Percentiles rank a stretch among this genome's conserved stretches.
These are phyloP conservation scores for Drosophila robusta DNA, from an alignment of 2,888 invertebrate species.

Conservation along the genomic window DNA sequence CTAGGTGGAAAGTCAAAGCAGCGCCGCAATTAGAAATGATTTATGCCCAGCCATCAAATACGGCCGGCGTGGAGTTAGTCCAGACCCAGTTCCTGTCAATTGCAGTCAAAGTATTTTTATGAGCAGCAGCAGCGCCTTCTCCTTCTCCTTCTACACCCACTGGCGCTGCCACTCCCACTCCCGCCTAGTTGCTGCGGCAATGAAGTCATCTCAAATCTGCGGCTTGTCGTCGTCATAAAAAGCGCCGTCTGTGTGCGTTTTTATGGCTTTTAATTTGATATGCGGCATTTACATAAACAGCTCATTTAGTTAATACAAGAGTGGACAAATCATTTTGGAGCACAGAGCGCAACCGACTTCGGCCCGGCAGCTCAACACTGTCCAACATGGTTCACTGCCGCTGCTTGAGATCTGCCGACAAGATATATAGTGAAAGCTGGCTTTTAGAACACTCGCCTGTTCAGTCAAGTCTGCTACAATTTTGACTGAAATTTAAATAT, in stretches of 20 bases:
- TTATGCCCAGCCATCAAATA: conserved; percentile 67
- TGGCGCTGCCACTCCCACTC: background rate
- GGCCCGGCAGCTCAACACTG: conserved; percentile 14
- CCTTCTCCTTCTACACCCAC: background rate
- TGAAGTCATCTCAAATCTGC: conserved; percentile 70
- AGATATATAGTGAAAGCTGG: no score
- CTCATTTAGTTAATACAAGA: conserved; percentile 70
- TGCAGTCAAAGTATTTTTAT: conserved; percentile 64
- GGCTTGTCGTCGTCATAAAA: conserved; percentile 62
- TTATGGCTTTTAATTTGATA: conserved; percentile 77
- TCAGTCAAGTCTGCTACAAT: no score
- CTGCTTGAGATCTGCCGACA: no score
- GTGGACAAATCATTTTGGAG: conserved; percentile 65
- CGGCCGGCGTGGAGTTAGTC: background rate
- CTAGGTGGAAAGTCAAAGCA: conserved; percentile 13
- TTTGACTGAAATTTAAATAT: no score
- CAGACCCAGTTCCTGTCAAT: conserved; percentile 41
- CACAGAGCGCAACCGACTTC: background rate
- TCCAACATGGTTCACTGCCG: conserved; percentile 6
- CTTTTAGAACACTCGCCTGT: no score
- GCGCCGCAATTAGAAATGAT: conserved; percentile 70
- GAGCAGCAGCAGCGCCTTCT: conserved; percentile 20
- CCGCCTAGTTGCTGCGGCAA: conserved; percentile 21
- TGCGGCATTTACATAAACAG: conserved; percentile 75
- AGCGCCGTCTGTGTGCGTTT: conserved; percentile 38